These are phyloP conservation scores for Neomonachus schauinslandi DNA, from an alignment of 2,113 vertebrate genomes.

Conservation along the genomic window DNA sequence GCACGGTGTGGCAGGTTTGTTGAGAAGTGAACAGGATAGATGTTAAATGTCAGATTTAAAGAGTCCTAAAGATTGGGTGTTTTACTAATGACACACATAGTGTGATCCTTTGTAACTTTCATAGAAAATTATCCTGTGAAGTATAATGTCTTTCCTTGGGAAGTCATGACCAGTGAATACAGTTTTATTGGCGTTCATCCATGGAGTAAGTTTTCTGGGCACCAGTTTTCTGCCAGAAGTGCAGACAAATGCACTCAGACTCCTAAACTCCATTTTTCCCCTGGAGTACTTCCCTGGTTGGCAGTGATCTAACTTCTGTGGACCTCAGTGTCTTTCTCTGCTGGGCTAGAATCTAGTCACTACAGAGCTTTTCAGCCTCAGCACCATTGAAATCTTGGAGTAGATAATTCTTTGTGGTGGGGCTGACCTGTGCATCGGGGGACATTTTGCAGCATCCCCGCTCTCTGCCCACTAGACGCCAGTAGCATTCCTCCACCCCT, in stretches of 20 bases:
- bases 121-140: slow-evolving; percentile 4
- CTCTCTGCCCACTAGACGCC: background rate
- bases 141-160: slow-evolving; percentile 26
- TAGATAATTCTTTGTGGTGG: background rate
- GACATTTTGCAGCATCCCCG: background rate
- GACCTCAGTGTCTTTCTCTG: background rate
- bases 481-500: background rate
- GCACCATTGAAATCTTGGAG: background rate
- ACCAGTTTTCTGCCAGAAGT: background rate
- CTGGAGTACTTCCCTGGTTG: background rate
- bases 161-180: background rate
- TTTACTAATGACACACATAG: background rate
- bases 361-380: background rate
- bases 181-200: background rate
- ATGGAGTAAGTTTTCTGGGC: background rate
- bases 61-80: background rate
- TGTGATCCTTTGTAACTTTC: background rate
- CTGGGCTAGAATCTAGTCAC: background rate
- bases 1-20: background rate
- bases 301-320: background rate
- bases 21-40: background rate
- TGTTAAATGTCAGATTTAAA: background rate
- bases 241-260: background rate
- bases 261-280: background rate
- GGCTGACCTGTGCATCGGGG: background rate